Evolutionary conservation across 1,140 invertebrate species (phyloP), one percentile per base, ranked within the genome.

Genomic region (Sipha flava): DNA sequence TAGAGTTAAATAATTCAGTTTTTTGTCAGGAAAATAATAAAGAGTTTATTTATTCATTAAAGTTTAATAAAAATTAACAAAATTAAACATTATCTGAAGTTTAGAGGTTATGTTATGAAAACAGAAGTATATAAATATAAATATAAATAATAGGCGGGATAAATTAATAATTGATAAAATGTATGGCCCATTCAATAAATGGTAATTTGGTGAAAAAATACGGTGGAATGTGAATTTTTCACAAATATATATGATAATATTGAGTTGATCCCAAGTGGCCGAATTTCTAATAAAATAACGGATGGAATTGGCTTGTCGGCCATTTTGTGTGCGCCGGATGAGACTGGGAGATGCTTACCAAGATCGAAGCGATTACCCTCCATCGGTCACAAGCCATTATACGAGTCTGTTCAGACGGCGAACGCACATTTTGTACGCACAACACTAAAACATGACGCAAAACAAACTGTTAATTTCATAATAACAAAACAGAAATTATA

Each of bases 101-200:
- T 77, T 77, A 77, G 31, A 77, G 73, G 73, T 77, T 77, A 77
- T 77, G 73, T 77, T 77, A 40, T 77, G 73, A 77, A 77, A 77
- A 77, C 73, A 77, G 31, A 77, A 57, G 59, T 26, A 59, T 23
- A 59, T 40, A 23, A 57, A 77, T 16, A 77, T 1, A 37, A 59
- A 77, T 59, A 77, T 26, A 43, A 54, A 57, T 77, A 57, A 77
- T 37, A 77, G 73, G 52, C 52, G 73, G 73, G 72, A 75, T 49
- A 52, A 75, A 75, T 66, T 66, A 66, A 57, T 75, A 75, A 45
- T 75, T 77, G 52, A 77, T 77, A 77, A 77, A 77, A 59, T 5
- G 5, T 9, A 57, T 18, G 4, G 16, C 12, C 23, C 2, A 59
- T 12, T 18, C 2, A 37, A 54, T 54, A 37, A 54, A 37, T n/a